phyloP scores from a whole-genome alignment of 35 echinoderm and acorn worm genomes.

The Apostichopus parvimensis region DNA sequence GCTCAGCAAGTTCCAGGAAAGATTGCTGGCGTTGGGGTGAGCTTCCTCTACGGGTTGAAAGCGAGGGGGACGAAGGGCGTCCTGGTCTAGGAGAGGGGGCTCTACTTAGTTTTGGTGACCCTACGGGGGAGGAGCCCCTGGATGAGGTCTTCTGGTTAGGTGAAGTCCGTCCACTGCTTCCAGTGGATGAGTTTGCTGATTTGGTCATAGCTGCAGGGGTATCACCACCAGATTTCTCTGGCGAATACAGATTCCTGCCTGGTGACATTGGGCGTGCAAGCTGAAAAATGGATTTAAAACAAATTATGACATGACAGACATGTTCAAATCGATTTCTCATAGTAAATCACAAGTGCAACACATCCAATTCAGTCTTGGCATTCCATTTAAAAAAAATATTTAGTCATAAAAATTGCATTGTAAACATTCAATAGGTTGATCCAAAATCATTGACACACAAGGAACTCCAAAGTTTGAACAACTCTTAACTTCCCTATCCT shows the following conservation, averaged over 20 bases:
- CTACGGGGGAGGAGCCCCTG: constrained; percentile 40
- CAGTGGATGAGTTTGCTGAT: background rate
- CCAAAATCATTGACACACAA: background rate
- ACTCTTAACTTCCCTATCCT: no score
- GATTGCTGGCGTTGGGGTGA: constrained; percentile 75
- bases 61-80: constrained; percentile 49
- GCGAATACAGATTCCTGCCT: constrained; percentile 11
- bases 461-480: no score
- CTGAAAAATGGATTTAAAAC: background rate
- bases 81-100: background rate
- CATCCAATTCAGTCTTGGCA: no score
- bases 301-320: no score
- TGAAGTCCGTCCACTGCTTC: constrained; percentile 19
- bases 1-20: constrained; percentile 67
- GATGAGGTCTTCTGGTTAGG: constrained; percentile 6
- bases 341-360: no score
- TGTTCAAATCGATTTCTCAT: no score
- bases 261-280: constrained; percentile 45
- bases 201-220: background rate
- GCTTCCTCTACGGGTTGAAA: constrained; percentile 55
- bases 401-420: no score
- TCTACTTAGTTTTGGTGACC: constrained; percentile 22
- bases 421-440: background rate
- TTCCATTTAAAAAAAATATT: no score
- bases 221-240: constrained; percentile 16